These are phyloP conservation scores for Boleophthalmus pectinirostris DNA, from an alignment of 2,113 vertebrate genomes.

Conservation along the genomic window DNA sequence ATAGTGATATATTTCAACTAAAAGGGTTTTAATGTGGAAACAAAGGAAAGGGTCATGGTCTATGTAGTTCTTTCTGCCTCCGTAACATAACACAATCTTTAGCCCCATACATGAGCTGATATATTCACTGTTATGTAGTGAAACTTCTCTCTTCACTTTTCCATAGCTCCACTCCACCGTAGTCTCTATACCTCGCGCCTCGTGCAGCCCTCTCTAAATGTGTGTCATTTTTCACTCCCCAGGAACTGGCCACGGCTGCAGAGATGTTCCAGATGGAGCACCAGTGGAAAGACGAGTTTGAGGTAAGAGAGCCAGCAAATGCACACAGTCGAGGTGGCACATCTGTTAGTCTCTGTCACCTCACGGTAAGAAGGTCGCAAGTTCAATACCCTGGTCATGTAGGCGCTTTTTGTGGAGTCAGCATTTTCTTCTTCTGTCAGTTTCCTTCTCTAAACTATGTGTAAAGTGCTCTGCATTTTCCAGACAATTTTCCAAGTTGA, in stretches of 20 bases:
- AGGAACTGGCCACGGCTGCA: conserved; percentile 92
- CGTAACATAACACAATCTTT: not conserved
- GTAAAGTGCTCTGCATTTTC: too few relatives aligned
- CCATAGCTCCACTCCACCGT: conserved; percentile 30
- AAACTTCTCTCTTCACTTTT: conserved; percentile 16
- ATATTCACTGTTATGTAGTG: not conserved
- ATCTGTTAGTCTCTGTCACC: not conserved
- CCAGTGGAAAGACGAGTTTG: conserved; percentile 90
- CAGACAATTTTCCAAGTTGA: too few relatives aligned
- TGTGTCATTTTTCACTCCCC: conserved; percentile 58
- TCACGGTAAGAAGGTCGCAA: not conserved
- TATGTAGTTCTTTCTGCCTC: not conserved
- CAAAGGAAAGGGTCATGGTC: not conserved
- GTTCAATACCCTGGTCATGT: not conserved
- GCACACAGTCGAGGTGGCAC: not conserved
- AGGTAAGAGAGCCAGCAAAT: conserved; percentile 75
- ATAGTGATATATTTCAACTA: too few relatives aligned
- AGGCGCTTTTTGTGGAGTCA: not conserved
- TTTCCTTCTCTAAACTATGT: too few relatives aligned
- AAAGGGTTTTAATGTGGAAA: not conserved
- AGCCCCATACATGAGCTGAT: not conserved
- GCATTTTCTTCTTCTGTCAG: not conserved
- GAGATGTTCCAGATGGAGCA: conserved; percentile 90
- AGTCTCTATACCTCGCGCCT: conserved; percentile 10
- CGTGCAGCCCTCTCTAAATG: conserved; percentile 28